Base-by-base conservation (phyloP, 2,797 vertebrate species). In the Dendrocincla tyrannina region DNA sequence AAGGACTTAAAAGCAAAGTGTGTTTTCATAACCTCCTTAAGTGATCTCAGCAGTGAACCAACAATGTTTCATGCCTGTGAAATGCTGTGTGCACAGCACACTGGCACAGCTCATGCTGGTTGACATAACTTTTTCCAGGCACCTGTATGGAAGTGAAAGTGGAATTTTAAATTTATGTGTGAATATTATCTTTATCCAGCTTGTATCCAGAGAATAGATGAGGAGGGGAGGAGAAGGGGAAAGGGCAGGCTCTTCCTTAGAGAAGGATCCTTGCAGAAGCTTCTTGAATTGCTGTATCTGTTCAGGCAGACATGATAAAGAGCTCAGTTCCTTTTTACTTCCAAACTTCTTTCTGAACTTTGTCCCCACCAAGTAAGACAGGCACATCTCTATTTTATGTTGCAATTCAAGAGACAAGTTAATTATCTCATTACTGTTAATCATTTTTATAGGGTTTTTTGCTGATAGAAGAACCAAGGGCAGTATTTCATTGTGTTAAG, bases 201-300 rank as follows among this genome's bases (percentile, higher is more conserved):
- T n/a, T 3, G 1, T 35, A 41, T 24, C n/a, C 30, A 23, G 27
- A 50, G 11, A 78, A 28, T 7, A 32, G 10, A 62, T 22, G 33
- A 10, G 35, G 16, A 55, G 15, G 11, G 7, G 32, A 37, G n/a
- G 27, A 49, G 63, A 59, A 67, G 2, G 6, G 64, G 13, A 35
- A 62, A 37, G 17, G 30, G 7, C 50, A 49, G 27, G 5, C 9
- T 70, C 8, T 58, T 56, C 28, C 30, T 24, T 17, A 24, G 13
- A 16, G 46, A 73, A 78, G 3, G 23, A 23, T 56, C 20, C 14
- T 27, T 62, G 9, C 14, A 66, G 79, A 53, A 56, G 17, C 15
- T 78, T 39, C 28, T 56, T 2, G 2, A 4, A 0, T 52, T 56
- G 6, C 50, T 60, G 5, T 52, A 4, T 4, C 22, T 47, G 1